Conservation (phyloP, 2,888 invertebrate species). For the Neoitamus cyanurus region DNA sequence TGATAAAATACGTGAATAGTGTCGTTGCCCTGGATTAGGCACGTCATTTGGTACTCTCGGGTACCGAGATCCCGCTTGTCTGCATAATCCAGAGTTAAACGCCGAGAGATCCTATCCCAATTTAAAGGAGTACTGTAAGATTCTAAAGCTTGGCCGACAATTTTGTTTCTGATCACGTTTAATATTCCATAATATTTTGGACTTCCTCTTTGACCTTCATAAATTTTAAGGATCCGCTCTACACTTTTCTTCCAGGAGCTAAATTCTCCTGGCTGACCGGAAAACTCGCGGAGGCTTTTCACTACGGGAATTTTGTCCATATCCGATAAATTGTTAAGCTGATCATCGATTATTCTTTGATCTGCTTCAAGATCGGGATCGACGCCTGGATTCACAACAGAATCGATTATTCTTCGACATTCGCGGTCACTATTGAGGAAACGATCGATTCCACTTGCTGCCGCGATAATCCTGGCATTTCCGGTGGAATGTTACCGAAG, state of each 20-base stretch:
- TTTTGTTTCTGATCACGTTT: slow-evolving; percentile 31
- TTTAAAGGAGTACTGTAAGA: slow-evolving; percentile 37
- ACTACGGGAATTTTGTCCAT: slow-evolving; percentile 12
- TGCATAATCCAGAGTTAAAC: slow-evolving; percentile 45
- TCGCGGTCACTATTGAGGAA: background rate
- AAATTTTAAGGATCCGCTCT: slow-evolving; percentile 12
- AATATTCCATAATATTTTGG: slow-evolving; percentile 38
- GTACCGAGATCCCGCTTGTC: slow-evolving; percentile 40
- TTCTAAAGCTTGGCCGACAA: slow-evolving; percentile 21
- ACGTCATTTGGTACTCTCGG: slow-evolving; percentile 41
- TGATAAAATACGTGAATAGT: slow-evolving; percentile 35
- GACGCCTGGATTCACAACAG: background rate
- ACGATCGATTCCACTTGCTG: background rate
- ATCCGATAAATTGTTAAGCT: background rate
- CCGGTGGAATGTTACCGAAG: too few relatives aligned
- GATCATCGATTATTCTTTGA: background rate
- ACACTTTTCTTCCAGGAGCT: slow-evolving; percentile 35
- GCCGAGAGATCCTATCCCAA: slow-evolving; percentile 34
- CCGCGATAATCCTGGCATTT: too few relatives aligned
- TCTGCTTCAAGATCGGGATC: background rate
- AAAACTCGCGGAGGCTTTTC: slow-evolving; percentile 4
- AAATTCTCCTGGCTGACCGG: slow-evolving; percentile 28
- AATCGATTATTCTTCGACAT: background rate
- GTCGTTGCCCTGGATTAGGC: slow-evolving; percentile 26
- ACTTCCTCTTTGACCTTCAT: slow-evolving; percentile 11